These are phyloP conservation scores for Rhorus exstirpatorius DNA, from an alignment of 2,888 invertebrate genomes.

Conservation along the genomic window DNA sequence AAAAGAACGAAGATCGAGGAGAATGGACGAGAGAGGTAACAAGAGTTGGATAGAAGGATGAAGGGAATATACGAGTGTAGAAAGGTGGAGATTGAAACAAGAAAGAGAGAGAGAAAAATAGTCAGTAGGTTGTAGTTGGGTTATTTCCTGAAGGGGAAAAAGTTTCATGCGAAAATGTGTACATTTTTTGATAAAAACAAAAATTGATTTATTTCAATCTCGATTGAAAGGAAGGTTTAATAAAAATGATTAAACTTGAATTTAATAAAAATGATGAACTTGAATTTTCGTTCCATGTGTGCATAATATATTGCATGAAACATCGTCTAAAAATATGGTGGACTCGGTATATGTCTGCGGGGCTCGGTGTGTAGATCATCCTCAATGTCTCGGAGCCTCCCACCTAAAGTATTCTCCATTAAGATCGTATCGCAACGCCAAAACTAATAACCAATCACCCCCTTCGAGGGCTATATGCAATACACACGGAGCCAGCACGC, in stretches of 20 bases:
- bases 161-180: no score
- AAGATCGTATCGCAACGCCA: constrained; percentile 83
- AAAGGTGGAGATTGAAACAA: constrained; percentile 2
- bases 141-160: not conserved
- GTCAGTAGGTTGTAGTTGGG: constrained; percentile 3
- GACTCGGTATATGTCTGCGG: constrained; percentile 53
- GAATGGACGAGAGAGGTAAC: not conserved
- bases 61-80: constrained; percentile 6
- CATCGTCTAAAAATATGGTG: constrained; percentile 21
- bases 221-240: not conserved
- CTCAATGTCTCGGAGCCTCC: constrained; percentile 83
- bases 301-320: constrained; percentile 3
- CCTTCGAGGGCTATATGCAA: constrained; percentile 73
- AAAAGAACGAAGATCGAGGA: constrained; percentile 26
- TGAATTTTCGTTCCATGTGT: not conserved
- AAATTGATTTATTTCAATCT: no score
- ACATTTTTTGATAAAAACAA: no score
- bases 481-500: constrained; percentile 74
- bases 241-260: no score
- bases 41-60: constrained; percentile 2
- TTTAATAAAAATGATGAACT: constrained; percentile 20
- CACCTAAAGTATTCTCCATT: constrained; percentile 84
- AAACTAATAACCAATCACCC: constrained; percentile 85
- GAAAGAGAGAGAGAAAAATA: not conserved
- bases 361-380: constrained; percentile 81